Base-by-base conservation (phyloP, 2,113 vertebrate genomes). In the Prunella fulvescens region DNA sequence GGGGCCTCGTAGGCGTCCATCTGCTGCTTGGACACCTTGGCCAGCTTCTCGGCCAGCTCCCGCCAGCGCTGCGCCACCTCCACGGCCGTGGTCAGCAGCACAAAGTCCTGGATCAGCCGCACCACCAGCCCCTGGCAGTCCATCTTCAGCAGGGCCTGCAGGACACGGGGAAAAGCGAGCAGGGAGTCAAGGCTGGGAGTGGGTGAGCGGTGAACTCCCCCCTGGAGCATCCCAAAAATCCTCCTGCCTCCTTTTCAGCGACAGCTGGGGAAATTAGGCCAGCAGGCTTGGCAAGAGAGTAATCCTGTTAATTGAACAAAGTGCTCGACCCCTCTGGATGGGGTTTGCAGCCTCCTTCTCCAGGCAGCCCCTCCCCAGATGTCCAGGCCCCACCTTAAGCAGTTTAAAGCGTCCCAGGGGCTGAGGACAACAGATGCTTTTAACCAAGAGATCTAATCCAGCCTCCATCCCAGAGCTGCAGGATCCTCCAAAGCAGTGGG, bases 1-100 rank as follows among this genome's bases (percentile, higher is more conserved):
- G 99, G 99, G 2, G 99, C 99, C 97, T 99, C 99, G 0, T 99
- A 99, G 0, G 99, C 99, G 0, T 99, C 99, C 99, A 99, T 99
- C 98, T 99, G 99, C 83, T 98, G 99, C 74, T 96, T 98, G 51
- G 99, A 99, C 25, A 99, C 98, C 94, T 99, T 99, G 87, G 98
- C 95, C 2, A 99, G 98, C 95, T 98, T 99, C 94, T 99, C 99
- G 0, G 99, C 99, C 3, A 99, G 98, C 94, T 99, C 99, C 94
- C 99, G 96, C 99, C 99, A 99, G 73, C 99, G 98, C 26, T 98
- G 98, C 0, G 99, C 98, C 90, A 99, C 98, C 96, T 99, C 99
- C 56, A 99, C 99, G 0, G 99, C 99, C 0, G 99, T 99, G 93
- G 99, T 99, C 88, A 99, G 98, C 56, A 99, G 98, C 53, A 99